Evolutionary conservation across 2,113 vertebrate species (phyloP), one percentile per base, ranked within the genome.

Genomic region (Orycteropus afer): DNA sequence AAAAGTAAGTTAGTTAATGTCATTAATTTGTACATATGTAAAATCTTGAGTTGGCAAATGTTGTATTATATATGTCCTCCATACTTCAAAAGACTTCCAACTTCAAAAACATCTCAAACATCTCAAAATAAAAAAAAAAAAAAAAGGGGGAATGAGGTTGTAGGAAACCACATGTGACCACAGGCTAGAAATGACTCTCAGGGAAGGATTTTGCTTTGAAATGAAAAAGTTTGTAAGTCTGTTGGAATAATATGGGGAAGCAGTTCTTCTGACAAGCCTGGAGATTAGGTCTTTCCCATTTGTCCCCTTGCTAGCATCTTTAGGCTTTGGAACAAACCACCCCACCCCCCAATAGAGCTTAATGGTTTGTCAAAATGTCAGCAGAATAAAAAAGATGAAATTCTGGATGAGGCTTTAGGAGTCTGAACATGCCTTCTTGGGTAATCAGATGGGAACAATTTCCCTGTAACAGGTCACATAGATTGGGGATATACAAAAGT

Each of bases 151-250:
- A 9, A 82, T 4, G 5, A 4, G 9, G 6, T 86, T 74, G 20
- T 61, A 27, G 5, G 20, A 49, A 84, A 84, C 2, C 15, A 55
- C 71, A 82, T 77, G 11, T 76, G 10, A 91, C 9, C 65, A 86
- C 1, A 92, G 23, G 10, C 14, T 86, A 47, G 32, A 78, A 32
- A 86, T 32, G 8, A 2, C 1, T 27, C 37, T 67, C 55, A 86
- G 27, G 53, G 40, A 8, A 95, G 87, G 3, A 53, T 40, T 86
- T 90, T 95, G 55, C 29, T 89, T 71, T 90, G 25, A 76, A 94
- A 89, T 82, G 4, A 3, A 69, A 96, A 86, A 37, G 34, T 55
- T 73, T 55, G 27, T 29, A 3, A 65, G 65, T 76, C 67, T 40
- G 37, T 71, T 71, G 69, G 37, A 71, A 71, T 71, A n/a, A 12